A percentile compares a stretch with the other conserved stretches of the same genome.
These are phyloP conservation scores for Atherinosoma microstoma DNA, from an alignment of 2,797 vertebrate genomes.

Conservation along the genomic window DNA sequence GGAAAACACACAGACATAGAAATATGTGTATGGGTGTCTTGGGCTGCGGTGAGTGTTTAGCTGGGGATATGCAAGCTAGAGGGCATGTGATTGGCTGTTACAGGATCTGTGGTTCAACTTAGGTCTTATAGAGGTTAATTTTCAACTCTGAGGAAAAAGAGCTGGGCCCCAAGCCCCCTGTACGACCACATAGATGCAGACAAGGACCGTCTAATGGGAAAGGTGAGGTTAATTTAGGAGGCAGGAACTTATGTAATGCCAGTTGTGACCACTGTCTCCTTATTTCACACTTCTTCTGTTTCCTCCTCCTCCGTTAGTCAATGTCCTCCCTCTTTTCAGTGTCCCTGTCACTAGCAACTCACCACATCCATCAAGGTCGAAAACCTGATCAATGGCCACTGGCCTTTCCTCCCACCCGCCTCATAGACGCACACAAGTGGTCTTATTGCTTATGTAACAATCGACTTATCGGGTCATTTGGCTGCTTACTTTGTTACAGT, in stretches of 20 bases:
- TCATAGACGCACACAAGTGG: conserved; percentile 62
- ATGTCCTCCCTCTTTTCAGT: conserved; percentile 38
- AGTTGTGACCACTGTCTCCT: conserved; percentile 23
- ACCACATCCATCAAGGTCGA: conserved; percentile 70
- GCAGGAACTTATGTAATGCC: conserved; percentile 57
- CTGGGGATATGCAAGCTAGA: conserved; percentile 38
- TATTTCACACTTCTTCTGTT: conserved; percentile 45
- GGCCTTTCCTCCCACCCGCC: conserved; percentile 61
- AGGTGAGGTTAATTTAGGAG: conserved; percentile 46
- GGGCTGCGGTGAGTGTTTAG: conserved; percentile 10
- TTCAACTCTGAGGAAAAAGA: conserved; percentile 56
- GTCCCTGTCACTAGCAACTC: conserved; percentile 49
- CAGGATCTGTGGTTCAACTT: conserved; percentile 59
- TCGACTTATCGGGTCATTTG: conserved; percentile 75
- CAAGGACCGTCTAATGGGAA: conserved; percentile 12
- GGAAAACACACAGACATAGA: conserved; percentile 52
- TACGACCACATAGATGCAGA: conserved; percentile 23
- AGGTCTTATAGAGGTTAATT: conserved; percentile 70
- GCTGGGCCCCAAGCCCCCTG: conserved; percentile 29
- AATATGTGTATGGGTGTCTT: conserved; percentile 47
- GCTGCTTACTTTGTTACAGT: conserved; percentile 74
- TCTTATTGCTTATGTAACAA: conserved; percentile 74
- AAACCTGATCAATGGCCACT: conserved; percentile 71
- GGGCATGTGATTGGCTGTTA: conserved; percentile 65
- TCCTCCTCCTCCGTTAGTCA: conserved; percentile 14